Percentiles rank a stretch among this genome's conserved stretches.
These are phyloP conservation scores for Rhinichthys klamathensis DNA, from an alignment of 2,113 vertebrate species.

Conservation along the genomic window DNA sequence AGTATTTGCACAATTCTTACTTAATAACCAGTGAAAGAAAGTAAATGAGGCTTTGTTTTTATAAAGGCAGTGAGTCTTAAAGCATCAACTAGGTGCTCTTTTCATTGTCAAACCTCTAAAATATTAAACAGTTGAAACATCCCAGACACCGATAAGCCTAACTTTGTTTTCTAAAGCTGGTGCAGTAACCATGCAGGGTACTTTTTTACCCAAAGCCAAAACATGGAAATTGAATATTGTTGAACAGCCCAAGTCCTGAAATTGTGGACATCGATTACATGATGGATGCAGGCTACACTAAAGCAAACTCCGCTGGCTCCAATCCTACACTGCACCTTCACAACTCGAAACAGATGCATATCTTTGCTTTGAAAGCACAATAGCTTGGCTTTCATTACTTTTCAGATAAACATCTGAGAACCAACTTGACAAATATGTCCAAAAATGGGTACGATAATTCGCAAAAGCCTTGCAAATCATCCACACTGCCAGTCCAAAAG, in stretches of 20 bases:
- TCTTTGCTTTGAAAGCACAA: neutral
- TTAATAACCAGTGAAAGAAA: neutral
- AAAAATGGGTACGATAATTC: neutral
- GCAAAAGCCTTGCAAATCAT: neutral
- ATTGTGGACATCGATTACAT: slow-evolving; percentile 29
- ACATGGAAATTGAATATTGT: slow-evolving; percentile 29
- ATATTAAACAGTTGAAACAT: slow-evolving; percentile 10
- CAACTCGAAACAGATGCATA: slow-evolving; percentile 14
- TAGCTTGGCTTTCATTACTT: slow-evolving; percentile 4
- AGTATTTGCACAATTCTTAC: neutral
- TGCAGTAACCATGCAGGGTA: neutral
- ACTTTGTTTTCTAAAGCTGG: neutral
- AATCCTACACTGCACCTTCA: slow-evolving; percentile 8
- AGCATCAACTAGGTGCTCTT: neutral
- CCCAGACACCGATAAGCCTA: neutral
- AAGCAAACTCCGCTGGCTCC: slow-evolving; percentile 16
- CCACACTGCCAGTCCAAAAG: neutral
- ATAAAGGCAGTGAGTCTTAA: neutral
- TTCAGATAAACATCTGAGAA: neutral
- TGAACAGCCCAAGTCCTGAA: neutral
- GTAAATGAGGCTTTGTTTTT: neutral
- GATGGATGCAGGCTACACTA: slow-evolving; percentile 10
- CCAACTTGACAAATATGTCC: neutral
- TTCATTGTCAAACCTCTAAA: slow-evolving; percentile 11
- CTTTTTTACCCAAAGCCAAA: slow-evolving; percentile 21